A percentile compares a stretch with the other conserved stretches of the same genome.
phyloP scores from a whole-genome alignment of 2,113 vertebrate species.

The Heterochromis multidens region DNA sequence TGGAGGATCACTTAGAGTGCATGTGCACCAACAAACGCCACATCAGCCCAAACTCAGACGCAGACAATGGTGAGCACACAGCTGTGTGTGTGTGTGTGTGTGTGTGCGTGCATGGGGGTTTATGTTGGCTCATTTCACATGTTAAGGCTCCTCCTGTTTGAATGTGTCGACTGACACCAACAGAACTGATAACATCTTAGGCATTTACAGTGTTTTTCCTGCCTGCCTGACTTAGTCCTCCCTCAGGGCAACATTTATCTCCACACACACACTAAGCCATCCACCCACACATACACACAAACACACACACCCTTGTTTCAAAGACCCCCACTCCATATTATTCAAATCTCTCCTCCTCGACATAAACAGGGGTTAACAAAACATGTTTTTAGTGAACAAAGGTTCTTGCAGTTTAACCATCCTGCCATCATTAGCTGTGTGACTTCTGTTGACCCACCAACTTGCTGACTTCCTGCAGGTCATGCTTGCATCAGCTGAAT shows the following conservation, averaged over 20 bases:
- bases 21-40: conserved; percentile 82
- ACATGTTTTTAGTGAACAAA: not conserved
- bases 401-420: not conserved
- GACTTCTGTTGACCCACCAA: not conserved
- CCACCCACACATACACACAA: not conserved
- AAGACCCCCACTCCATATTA: not conserved
- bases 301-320: not conserved
- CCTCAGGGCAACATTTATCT: not conserved
- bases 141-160: conserved; percentile 21
- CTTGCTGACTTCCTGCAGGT: not conserved
- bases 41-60: conserved; percentile 81
- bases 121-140: not conserved
- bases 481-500: not conserved
- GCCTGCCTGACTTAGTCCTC: not conserved
- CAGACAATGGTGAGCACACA: conserved; percentile 83
- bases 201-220: conserved; percentile 47
- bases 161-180: conserved; percentile 31
- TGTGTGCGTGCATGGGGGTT: not conserved
- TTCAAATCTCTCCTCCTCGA: not conserved
- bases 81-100: conserved; percentile 3
- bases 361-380: not conserved
- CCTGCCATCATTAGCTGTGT: not conserved
- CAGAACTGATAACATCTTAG: conserved; percentile 52
- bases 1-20: conserved; percentile 97
- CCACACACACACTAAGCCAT: not conserved